phyloP scores from a whole-genome alignment of 1,140 invertebrate genomes.

The Magallana ariakensis region DNA sequence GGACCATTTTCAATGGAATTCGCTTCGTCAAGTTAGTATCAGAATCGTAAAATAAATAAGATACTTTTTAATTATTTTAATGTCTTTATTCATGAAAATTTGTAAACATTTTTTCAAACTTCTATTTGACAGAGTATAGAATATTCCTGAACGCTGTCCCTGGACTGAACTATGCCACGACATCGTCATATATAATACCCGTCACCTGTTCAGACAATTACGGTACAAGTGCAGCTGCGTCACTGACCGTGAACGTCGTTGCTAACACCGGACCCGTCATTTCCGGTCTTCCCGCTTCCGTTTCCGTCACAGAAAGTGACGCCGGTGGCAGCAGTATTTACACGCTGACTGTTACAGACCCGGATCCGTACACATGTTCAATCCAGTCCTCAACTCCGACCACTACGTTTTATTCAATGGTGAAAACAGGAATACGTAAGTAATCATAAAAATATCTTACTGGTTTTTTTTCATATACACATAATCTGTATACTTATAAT shows the following conservation, averaged over 20 bases:
- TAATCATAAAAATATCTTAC: no score
- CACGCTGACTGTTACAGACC: constrained; percentile 33
- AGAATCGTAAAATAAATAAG: no score
- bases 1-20: constrained; percentile 20
- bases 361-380: constrained; percentile 33
- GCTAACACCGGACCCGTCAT: constrained; percentile 27
- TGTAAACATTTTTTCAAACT: no score
- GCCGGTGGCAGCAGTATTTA: background rate
- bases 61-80: no score
- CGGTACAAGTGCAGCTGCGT: constrained; percentile 7
- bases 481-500: no score
- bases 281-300: constrained; percentile 4
- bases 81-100: no score
- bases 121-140: constrained; percentile 42
- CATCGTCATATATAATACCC: constrained; percentile 45
- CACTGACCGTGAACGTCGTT: constrained; percentile 28
- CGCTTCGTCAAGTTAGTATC: background rate
- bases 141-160: constrained; percentile 38
- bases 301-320: constrained; percentile 40
- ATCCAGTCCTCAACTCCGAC: background rate
- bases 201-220: constrained; percentile 40
- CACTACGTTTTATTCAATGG: constrained; percentile 1
- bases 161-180: background rate
- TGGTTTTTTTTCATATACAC: no score
- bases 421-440: constrained; percentile 23